Evolutionary conservation across 2,113 vertebrate species (phyloP).

Genomic region (Pica pica): DNA sequence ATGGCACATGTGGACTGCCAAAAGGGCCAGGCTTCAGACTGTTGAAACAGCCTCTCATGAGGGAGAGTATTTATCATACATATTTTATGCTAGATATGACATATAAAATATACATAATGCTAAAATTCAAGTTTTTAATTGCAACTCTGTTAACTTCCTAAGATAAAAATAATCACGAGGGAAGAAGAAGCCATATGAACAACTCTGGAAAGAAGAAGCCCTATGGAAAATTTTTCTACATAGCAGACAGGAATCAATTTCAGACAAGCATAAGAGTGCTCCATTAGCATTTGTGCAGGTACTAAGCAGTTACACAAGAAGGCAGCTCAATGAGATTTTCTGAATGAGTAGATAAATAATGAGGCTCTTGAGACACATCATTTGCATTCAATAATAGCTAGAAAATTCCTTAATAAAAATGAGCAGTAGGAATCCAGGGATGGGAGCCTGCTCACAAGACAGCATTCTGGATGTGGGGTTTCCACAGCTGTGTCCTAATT

Average conservation of each 20-base stretch:
- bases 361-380: neutral
- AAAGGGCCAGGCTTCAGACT: neutral
- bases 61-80: neutral
- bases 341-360: neutral
- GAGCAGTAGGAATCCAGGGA: neutral
- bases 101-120: neutral
- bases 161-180: neutral
- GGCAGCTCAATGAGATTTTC: slow-evolving; percentile 11
- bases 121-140: neutral
- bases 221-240: neutral
- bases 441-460: neutral
- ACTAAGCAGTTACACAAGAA: neutral
- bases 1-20: neutral
- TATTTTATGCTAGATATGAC: neutral
- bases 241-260: neutral
- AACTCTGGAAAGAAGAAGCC: neutral
- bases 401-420: slow-evolving; percentile 10
- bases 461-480: neutral
- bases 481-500: neutral
- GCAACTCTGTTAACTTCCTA: neutral
- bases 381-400: neutral
- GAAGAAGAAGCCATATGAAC: neutral
- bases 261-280: neutral
- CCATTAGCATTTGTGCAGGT: neutral
- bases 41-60: neutral